Evolutionary conservation across 2,113 vertebrate species (phyloP).

Genomic region (Gobio gobio): DNA sequence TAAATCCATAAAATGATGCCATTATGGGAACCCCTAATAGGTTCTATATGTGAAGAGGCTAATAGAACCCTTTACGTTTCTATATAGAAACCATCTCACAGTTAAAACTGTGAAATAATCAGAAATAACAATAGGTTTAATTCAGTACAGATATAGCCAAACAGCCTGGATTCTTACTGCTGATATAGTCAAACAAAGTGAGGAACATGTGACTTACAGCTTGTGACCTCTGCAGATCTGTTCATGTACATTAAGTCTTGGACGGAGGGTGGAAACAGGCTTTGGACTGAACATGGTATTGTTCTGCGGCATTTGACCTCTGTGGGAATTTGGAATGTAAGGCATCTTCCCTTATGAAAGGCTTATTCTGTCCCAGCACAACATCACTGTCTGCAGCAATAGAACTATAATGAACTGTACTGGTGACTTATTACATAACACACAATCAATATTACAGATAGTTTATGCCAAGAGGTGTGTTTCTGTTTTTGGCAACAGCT

Average conservation of each 20-base stretch:
- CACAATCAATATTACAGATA: neutral
- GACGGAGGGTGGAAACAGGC: neutral
- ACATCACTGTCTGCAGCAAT: slow-evolving; percentile 7
- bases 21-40: no score
- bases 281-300: slow-evolving; percentile 26
- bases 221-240: slow-evolving; percentile 23
- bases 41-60: no score
- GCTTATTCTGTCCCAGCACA: neutral
- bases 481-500: neutral
- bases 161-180: neutral
- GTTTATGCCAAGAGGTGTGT: neutral
- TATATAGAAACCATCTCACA: no score
- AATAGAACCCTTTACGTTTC: no score
- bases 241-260: slow-evolving; percentile 1
- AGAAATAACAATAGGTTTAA: neutral
- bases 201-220: neutral
- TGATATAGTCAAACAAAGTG: slow-evolving; percentile 15
- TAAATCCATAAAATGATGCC: no score
- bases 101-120: neutral
- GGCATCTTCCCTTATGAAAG: slow-evolving; percentile 15
- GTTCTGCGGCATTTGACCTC: slow-evolving; percentile 22
- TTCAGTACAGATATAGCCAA: neutral
- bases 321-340: slow-evolving; percentile 30
- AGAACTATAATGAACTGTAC: neutral
- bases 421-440: neutral